A percentile compares a stretch with the other conserved stretches of the same genome.
Evolutionary conservation across 1,140 invertebrate species (phyloP).

Genomic region (Aradophagus sp.): DNA sequence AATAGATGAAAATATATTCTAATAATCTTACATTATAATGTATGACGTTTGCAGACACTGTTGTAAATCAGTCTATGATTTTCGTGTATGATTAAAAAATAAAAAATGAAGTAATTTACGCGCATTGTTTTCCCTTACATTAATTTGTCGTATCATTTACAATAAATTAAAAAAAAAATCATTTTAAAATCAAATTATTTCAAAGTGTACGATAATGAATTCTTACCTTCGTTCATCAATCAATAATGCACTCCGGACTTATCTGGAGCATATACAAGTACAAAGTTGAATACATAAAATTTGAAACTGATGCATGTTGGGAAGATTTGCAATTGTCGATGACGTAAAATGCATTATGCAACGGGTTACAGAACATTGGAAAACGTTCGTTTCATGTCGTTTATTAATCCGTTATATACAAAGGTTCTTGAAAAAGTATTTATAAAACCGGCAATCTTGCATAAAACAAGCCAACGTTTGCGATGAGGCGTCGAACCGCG

Average conservation of each 20-base stretch:
- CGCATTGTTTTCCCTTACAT: too few relatives aligned
- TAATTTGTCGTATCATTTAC: background rate
- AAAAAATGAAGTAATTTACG: constrained; percentile 23
- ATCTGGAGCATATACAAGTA: too few relatives aligned
- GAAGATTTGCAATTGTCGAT: background rate
- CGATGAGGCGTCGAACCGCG: background rate
- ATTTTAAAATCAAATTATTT: too few relatives aligned
- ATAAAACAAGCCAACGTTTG: constrained; percentile 3
- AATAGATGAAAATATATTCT: constrained; percentile 25
- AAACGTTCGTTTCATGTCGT: constrained; percentile 4
- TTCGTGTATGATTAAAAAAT: constrained; percentile 46
- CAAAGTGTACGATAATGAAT: too few relatives aligned
- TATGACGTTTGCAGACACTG: constrained; percentile 33
- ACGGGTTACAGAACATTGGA: constrained; percentile 11
- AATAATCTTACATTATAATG: constrained; percentile 26
- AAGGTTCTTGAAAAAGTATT: constrained; percentile 26
- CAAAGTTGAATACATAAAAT: too few relatives aligned
- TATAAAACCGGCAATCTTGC: constrained; percentile 28
- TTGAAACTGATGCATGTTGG: background rate
- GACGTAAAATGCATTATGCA: background rate
- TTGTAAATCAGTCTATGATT: constrained; percentile 37
- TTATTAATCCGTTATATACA: constrained; percentile 39
- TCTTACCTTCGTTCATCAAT: too few relatives aligned
- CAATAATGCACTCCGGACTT: too few relatives aligned
- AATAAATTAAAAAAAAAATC: background rate